Conservation (phyloP, 1,140 invertebrate species). For the Scaptomyza hsui region DNA sequence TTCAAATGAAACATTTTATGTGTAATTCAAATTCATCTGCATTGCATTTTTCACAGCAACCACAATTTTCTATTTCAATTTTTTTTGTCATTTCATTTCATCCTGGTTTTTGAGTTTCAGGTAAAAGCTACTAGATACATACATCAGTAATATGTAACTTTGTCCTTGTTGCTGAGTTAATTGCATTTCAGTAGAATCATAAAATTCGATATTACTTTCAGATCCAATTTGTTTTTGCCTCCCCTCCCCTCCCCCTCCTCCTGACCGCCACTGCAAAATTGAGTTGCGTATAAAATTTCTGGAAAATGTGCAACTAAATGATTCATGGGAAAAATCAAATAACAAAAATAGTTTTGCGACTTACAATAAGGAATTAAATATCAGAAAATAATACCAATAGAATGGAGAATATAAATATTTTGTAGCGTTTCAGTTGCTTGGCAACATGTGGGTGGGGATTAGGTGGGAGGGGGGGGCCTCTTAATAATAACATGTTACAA, state of each 20-base stretch:
- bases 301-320: neutral
- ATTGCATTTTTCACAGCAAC: no score
- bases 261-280: no score
- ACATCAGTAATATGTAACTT: neutral
- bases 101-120: no score
- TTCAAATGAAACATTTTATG: no score
- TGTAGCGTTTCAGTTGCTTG: slow-evolving; percentile 28
- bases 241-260: no score
- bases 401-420: slow-evolving; percentile 12
- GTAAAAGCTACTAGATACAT: neutral
- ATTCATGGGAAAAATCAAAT: neutral
- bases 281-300: neutral
- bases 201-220: neutral
- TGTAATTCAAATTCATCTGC: no score
- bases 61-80: no score
- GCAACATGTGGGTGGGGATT: slow-evolving; percentile 24
- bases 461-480: neutral
- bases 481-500: neutral
- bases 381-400: neutral
- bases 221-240: neutral
- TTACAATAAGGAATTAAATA: neutral
- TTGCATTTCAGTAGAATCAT: neutral
- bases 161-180: neutral
- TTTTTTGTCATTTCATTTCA: no score
- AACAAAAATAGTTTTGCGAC: neutral